phyloP scores from a whole-genome alignment of 53 echinoderm and acorn worm genomes.

The Apostichopus leukothele region DNA sequence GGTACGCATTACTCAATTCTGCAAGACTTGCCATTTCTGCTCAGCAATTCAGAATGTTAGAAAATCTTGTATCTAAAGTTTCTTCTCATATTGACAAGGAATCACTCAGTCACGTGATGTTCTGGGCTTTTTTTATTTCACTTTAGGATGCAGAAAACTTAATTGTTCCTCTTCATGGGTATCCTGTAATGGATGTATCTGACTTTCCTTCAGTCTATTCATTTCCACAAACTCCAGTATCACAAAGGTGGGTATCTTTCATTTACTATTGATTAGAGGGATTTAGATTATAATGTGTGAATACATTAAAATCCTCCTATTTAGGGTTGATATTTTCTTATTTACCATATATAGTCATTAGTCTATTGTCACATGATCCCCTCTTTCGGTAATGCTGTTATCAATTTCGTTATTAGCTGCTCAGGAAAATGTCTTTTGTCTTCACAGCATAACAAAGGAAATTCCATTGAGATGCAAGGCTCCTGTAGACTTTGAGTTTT shows the following conservation, averaged over 20 bases:
- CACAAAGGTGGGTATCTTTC: conserved; percentile 65
- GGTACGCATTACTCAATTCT: too few species aligned
- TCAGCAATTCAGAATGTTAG: too few species aligned
- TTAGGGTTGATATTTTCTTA: not conserved
- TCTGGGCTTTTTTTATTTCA: not conserved
- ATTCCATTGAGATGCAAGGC: conserved; percentile 82
- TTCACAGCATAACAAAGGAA: conserved; percentile 63
- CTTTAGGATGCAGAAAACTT: conserved; percentile 85
- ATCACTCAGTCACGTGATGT: too few species aligned
- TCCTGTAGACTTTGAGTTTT: conserved; percentile 94
- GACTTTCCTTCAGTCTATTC: conserved; percentile 82
- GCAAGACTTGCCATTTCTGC: too few species aligned
- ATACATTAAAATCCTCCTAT: not conserved
- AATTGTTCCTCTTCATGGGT: conserved; percentile 86
- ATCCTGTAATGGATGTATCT: conserved; percentile 76
- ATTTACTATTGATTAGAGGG: not conserved
- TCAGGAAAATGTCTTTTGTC: not conserved
- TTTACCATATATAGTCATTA: not conserved
- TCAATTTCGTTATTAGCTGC: not conserved
- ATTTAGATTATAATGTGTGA: not conserved
- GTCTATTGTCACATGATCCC: too few species aligned
- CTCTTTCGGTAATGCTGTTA: too few species aligned
- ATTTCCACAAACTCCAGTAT: conserved; percentile 89
- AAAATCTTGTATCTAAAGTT: too few species aligned
- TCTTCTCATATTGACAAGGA: too few species aligned